Conservation (phyloP, 2,888 invertebrate species). For the Poecilus cupreus region DNA sequence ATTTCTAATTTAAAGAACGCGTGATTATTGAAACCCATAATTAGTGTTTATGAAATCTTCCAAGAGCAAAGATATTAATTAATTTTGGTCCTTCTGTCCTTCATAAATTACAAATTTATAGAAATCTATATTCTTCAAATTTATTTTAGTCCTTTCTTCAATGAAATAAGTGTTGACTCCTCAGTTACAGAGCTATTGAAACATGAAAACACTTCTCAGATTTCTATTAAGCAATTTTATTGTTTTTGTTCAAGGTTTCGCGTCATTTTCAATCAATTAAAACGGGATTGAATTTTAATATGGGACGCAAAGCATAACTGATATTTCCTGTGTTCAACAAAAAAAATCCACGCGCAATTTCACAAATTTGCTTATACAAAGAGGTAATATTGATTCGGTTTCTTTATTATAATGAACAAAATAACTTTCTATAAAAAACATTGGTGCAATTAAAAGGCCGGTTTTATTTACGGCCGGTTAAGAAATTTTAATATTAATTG, state of each 20-base stretch:
- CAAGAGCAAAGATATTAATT: slow-evolving; percentile 17
- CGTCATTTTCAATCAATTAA: not conserved
- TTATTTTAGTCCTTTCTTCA: not conserved
- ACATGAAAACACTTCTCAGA: not conserved
- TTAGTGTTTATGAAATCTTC: slow-evolving; percentile 17
- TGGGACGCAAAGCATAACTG: not conserved
- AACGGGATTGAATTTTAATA: not conserved
- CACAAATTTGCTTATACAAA: too few species aligned
- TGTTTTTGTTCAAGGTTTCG: not conserved
- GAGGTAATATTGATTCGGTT: too few species aligned
- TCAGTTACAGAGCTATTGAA: not conserved
- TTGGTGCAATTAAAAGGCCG: not conserved
- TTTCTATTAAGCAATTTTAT: not conserved
- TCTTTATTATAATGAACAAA: not conserved
- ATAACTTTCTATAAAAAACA: not conserved
- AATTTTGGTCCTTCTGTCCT: not conserved
- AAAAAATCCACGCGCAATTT: too few species aligned
- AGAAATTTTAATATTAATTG: not conserved
- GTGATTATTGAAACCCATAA: slow-evolving; percentile 19
- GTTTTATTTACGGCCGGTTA: slow-evolving; percentile 1
- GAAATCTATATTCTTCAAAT: slow-evolving; percentile 5
- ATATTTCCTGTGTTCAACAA: slow-evolving; percentile 10
- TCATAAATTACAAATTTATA: not conserved
- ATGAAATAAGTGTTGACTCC: not conserved
- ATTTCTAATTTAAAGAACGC: slow-evolving; percentile 9